Percentiles rank a stretch among this genome's conserved stretches.
These are phyloP conservation scores for Serranus cabrilla DNA, from an alignment of 2,797 vertebrate genomes.

Conservation along the genomic window DNA sequence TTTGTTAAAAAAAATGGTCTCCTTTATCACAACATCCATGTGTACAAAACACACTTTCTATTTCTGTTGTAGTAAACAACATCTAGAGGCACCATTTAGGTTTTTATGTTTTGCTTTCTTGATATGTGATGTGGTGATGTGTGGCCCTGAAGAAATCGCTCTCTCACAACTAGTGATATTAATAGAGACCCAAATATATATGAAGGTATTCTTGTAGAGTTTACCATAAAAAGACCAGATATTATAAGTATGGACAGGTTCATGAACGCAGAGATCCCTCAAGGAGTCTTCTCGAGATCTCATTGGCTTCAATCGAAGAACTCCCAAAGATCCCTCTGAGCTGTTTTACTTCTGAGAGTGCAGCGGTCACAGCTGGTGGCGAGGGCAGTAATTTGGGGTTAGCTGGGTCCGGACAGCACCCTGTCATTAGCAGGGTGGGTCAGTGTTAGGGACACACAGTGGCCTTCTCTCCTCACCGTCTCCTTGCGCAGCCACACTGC, in stretches of 20 bases:
- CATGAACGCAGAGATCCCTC: constrained; percentile 24
- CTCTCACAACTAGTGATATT: not conserved
- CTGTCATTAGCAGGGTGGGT: constrained; percentile 86
- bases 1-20: not conserved
- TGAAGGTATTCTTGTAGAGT: not conserved
- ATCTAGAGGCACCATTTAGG: not conserved
- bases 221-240: not conserved
- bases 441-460: constrained; percentile 79
- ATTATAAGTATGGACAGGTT: not conserved
- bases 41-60: not conserved
- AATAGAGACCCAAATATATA: not conserved
- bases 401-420: constrained; percentile 76
- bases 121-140: constrained; percentile 3
- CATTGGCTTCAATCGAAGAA: not conserved
- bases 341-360: constrained; percentile 53
- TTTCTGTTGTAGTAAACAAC: constrained; percentile 8
- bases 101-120: not conserved
- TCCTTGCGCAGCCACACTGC: constrained; percentile 73
- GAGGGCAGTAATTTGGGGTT: constrained; percentile 84
- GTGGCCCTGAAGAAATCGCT: not conserved
- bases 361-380: constrained; percentile 74
- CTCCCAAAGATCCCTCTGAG: constrained; percentile 66
- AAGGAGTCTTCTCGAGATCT: constrained; percentile 21
- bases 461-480: constrained; percentile 76
- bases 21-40: not conserved